phyloP scores from a whole-genome alignment of 2,113 vertebrate genomes.

The Pangasianodon hypophthalmus region DNA sequence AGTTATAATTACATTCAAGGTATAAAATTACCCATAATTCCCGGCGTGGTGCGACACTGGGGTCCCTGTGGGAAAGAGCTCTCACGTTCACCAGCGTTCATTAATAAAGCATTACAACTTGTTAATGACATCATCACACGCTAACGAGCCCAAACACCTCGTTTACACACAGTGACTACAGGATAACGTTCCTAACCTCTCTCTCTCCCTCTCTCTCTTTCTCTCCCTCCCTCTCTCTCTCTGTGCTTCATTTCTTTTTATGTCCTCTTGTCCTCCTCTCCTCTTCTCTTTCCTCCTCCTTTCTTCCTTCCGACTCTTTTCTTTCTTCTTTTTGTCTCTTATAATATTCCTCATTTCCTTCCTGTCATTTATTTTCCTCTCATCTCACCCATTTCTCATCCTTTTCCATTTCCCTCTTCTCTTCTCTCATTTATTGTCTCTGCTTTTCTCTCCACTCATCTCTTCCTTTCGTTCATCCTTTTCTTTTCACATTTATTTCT shows the following conservation, averaged over 20 bases:
- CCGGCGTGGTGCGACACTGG: background rate
- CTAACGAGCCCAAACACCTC: background rate
- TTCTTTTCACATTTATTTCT: background rate
- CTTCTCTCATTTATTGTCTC: background rate
- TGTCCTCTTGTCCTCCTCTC: background rate
- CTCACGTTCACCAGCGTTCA: background rate
- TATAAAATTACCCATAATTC: constrained; percentile 13
- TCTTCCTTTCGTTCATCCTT: background rate
- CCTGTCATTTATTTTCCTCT: background rate
- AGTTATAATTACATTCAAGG: background rate
- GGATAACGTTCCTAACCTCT: background rate
- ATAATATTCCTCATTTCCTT: background rate
- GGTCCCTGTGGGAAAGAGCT: background rate
- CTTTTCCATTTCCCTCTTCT: background rate
- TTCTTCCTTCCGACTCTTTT: background rate
- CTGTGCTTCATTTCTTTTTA: background rate
- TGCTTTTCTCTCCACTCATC: background rate
- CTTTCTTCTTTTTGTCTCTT: constrained; percentile 17
- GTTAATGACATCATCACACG: constrained; percentile 9
- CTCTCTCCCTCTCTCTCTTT: background rate
- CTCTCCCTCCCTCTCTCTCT: background rate
- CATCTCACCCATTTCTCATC: background rate
- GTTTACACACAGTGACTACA: background rate
- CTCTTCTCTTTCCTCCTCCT: background rate
- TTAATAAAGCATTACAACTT: constrained; percentile 11